Evolutionary conservation across 2,797 vertebrate genomes (phyloP).

Genomic region (Arrhamphus sclerolepis): DNA sequence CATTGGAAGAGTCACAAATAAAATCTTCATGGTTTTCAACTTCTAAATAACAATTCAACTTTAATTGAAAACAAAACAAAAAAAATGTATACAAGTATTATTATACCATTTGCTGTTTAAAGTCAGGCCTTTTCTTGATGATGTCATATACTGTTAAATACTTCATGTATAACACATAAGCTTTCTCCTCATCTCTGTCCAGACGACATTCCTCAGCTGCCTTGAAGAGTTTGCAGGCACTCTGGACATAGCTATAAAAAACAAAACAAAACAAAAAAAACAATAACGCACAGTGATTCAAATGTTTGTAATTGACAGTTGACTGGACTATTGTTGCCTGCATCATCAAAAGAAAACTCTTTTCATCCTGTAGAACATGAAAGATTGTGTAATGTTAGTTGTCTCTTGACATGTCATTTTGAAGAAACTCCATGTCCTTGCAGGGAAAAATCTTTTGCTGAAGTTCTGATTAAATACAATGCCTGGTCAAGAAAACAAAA

Average conservation of each 20-base stretch:
- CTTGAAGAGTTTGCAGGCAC: constrained; percentile 96
- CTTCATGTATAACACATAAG: constrained; percentile 98
- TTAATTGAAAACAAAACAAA: neutral
- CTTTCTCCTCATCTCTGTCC: constrained; percentile 95
- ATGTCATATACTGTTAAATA: constrained; percentile 93
- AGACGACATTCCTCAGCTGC: constrained; percentile 92
- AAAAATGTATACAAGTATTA: neutral
- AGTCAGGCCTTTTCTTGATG: constrained; percentile 94
- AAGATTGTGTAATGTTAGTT: too few species aligned
- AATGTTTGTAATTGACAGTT: too few species aligned
- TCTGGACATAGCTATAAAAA: constrained; percentile 89
- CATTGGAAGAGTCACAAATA: constrained; percentile 8
- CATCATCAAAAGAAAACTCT: too few species aligned
- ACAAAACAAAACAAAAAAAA: constrained; percentile 12
- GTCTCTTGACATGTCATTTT: too few species aligned
- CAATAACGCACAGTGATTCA: too few species aligned
- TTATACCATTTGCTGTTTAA: constrained; percentile 92
- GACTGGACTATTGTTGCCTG: too few species aligned
- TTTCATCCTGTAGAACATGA: too few species aligned
- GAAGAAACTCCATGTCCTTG: too few species aligned
- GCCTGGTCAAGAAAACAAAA: too few species aligned
- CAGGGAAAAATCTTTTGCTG: too few species aligned
- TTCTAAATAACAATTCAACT: neutral
- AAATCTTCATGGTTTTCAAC: neutral
- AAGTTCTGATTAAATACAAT: too few species aligned